Conservation (phyloP, 2,888 invertebrate species). For the Syritta pipiens region DNA sequence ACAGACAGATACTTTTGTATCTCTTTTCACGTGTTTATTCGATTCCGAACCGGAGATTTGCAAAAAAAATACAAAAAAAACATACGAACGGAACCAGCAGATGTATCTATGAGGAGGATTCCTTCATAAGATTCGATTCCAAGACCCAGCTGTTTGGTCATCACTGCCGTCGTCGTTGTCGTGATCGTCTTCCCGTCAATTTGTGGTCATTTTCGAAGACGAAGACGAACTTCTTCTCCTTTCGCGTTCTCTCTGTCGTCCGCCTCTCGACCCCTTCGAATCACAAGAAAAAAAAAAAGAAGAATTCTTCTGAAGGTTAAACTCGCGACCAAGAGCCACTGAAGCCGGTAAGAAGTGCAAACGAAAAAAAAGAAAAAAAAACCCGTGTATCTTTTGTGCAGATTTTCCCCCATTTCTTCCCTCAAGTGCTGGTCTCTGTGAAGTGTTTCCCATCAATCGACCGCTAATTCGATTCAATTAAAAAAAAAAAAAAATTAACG, state of each 20-base stretch:
- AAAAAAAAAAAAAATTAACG: conserved; percentile 42
- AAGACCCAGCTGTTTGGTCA: conserved; percentile 51
- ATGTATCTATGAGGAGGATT: no score
- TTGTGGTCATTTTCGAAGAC: no score
- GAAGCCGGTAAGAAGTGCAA: conserved; percentile 56
- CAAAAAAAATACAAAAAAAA: background rate
- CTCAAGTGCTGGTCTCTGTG: conserved; percentile 10
- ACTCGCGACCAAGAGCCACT: conserved; percentile 36
- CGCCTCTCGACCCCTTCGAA: no score
- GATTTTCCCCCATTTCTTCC: conserved; percentile 16
- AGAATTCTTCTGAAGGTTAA: conserved; percentile 53
- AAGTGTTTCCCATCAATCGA: background rate
- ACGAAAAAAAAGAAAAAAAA: conserved; percentile 13
- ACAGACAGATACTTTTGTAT: conserved; percentile 2
- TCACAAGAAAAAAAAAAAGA: conserved; percentile 22
- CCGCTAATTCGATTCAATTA: conserved; percentile 41
- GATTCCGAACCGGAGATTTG: background rate
- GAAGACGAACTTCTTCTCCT: no score
- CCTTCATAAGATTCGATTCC: background rate
- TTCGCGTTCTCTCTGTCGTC: no score
- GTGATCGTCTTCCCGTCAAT: conserved; percentile 7
- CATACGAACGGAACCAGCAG: background rate
- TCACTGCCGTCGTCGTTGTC: background rate
- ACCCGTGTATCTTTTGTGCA: conserved; percentile 33
- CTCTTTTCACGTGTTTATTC: no score